Evolutionary conservation across 2,888 invertebrate genomes (phyloP), one percentile per base, ranked within the genome.

Genomic region (Drosophila anomalipes): DNA sequence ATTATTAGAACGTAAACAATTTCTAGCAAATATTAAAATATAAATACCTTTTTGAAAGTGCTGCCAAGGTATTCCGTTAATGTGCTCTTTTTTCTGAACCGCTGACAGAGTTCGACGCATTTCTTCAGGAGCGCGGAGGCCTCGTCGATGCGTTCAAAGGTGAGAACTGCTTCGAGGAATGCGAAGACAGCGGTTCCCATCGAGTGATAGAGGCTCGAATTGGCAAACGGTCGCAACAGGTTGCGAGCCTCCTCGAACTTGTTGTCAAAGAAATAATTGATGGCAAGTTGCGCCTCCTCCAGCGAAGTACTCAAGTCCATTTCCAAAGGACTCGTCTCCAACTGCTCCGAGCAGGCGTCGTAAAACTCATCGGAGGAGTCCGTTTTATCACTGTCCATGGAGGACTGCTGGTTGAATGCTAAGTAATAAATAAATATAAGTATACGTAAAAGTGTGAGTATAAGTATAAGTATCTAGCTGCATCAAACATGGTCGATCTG

Each of bases 261-360:
- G 93, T 99, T 99, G 93, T 98, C 98, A 93, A 99, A 97, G 93
- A 99, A 99, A 85, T 96, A 96, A 91, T 96, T 95, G n/a, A 98
- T 95, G 0, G 98, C 98, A 61, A 95, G 93, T 90, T 96, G 96
- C 19, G 97, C 96, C 89, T 98, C 97, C 62, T 95, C 95, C 77
- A 98, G 95, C 1, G 97, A 95, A 37, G 83, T 81, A 6, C 86
- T 81, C 12, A 92, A 70, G 35, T 89, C 87, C 90, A 91, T 91
- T 63, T 93, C 61, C 22, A 64, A 60, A 4, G 66, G 41, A 0
- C 16, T 14, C 3, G 32, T 22, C 4, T 62, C 51, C 51, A 37
- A 37, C 32, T 30, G 66, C 9, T 65, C 60, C 1, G 54, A 76
- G 37, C 53, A 59, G 7, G 81, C 81, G 56, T 81, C 82, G 47